Evolutionary conservation across 2,797 vertebrate species (phyloP), one percentile per base, ranked within the genome.

Genomic region (Amphiprion clarkii): DNA sequence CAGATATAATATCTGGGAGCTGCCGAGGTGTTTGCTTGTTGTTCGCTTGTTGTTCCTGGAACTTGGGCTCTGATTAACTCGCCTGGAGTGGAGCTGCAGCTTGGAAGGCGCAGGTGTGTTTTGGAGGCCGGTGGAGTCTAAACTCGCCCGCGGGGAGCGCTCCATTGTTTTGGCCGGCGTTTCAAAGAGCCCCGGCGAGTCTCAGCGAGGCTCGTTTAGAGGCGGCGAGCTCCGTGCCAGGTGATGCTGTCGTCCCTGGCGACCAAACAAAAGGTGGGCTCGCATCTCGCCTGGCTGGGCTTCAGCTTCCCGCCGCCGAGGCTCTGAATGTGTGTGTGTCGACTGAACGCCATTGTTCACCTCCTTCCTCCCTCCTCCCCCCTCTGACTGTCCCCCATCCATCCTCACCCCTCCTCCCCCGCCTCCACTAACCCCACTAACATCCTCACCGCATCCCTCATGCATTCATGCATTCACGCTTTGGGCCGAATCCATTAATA

Each of bases 351-450:
- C 74, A 86, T 85, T 90, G 76, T 86, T 79, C 77, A 78, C 83
- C 77, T 73, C 72, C 80, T 64, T 4, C 40, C 40, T 4, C 12
- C 40, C 8, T 14, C 78, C 31, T 53, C 64, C 57, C 39, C 55
- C 51, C 70, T 70, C 71, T 63, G 49, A 87, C 74, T 76, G 80
- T 82, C 83, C 86, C 79, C 78, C 76, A 68, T 81, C 77, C 90
- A 74, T 78, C 86, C 76, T 74, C 87, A 82, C 85, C 86, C 52
- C 48, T 48, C 70, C 62, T 44, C 68, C 65, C 71, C 70, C 61
- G 82, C 80, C 80, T 82, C 74, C 40, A 87, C 92, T 93, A 92
- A 94, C 89, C 84, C 40, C 83, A 90, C 90, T 95, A 92, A 94
- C 90, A 90, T 87, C 80, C 84, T 87, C 85, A 81, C 79, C 14